Base-by-base conservation (phyloP, 2,888 invertebrate species). In the Escarpia spicata region DNA sequence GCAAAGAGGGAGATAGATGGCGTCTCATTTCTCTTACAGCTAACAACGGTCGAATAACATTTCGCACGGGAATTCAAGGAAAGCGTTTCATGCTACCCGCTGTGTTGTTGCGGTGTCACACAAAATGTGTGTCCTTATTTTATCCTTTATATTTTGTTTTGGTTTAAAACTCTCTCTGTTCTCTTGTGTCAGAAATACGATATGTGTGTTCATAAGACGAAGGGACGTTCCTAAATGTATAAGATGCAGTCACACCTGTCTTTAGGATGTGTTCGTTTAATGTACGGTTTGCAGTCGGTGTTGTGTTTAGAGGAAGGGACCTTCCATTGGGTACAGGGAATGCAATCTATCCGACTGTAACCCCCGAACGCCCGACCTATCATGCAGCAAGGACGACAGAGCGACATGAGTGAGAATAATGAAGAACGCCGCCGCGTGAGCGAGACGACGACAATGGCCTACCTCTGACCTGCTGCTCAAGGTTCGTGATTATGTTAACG, bases 401-500 rank as follows among this genome's bases (percentile, higher is more conserved):
- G 75, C 6, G 75, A 75, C 75, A 75, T 4, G 75, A 26, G 75
- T 26, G 26, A 26, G 26, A 75, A 75, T 37, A 37, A 37, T 75
- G n/a, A 75, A n/a, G n/a, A n/a, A 75, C 26, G 6, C 6, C 75
- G 26, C 19, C 19, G 19, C 19, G 75, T 6, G 75, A 75, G 52
- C 52, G 6, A 75, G 75, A 75, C n/a, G 75, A 75, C 75, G 75
- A 75, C 19, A 26, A n/a, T 52, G 91, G 44, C 52, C 44, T 96
- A 98, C 98, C 98, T 97, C 99, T 97, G 96, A 99, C 99, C 98
- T 99, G 99, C 97, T 99, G 98, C 96, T 99, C 99, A 94, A 99
- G 97, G 92, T 98, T 98, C 98, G 99, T 99, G 96, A 99, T 99
- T 95, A 99, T 99, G 97, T 99, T 98, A 60, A 99, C 99, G 92